Conservation (phyloP, 2,113 vertebrate species). For the Rhynchomys soricoides region DNA sequence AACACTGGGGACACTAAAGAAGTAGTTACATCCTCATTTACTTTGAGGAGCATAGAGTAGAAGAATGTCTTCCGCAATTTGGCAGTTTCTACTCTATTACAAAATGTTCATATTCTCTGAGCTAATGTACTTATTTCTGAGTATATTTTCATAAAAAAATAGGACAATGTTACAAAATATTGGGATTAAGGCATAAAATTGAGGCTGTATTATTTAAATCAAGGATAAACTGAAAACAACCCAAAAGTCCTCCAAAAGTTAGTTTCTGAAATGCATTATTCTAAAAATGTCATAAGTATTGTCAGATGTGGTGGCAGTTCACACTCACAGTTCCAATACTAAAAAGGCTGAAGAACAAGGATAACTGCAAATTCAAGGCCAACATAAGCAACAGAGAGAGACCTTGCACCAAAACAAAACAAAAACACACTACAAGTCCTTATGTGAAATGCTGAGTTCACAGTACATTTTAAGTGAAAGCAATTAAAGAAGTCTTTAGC, state of each 20-base stretch:
- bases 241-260: background rate
- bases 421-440: background rate
- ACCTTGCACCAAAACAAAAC: background rate
- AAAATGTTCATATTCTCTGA: slow-evolving; percentile 33
- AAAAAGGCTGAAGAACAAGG: background rate
- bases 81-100: background rate
- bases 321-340: background rate
- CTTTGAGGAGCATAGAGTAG: background rate
- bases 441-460: background rate
- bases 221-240: background rate
- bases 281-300: background rate
- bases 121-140: background rate
- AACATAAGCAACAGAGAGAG: background rate
- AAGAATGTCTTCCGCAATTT: background rate
- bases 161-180: background rate
- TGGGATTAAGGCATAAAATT: background rate
- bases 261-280: slow-evolving; percentile 27
- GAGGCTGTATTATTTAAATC: background rate
- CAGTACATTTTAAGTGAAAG: background rate
- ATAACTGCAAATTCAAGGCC: background rate
- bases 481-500: background rate
- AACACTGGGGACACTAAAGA: background rate
- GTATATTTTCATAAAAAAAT: background rate
- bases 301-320: background rate
- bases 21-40: background rate